These are phyloP conservation scores for Paradoxurus hermaphroditus DNA, from an alignment of 2,113 vertebrate species.

Conservation along the genomic window DNA sequence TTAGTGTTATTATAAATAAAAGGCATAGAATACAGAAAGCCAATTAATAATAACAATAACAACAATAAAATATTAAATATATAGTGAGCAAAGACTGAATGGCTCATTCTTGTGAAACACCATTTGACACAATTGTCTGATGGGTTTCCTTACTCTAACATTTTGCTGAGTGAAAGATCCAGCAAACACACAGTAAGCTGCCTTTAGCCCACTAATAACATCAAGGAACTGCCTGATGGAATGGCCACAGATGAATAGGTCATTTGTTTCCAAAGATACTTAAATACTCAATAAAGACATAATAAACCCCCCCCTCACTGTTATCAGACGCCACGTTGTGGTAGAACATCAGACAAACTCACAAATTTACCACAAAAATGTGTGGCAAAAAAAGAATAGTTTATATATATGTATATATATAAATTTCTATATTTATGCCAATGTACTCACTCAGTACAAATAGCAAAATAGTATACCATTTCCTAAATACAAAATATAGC, in stretches of 20 bases:
- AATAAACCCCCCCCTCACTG: conserved; percentile 87
- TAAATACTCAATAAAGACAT: conserved; percentile 87
- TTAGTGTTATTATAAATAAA: conserved; percentile 87
- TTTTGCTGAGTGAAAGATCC: conserved; percentile 72
- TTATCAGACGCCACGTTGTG: conserved; percentile 88
- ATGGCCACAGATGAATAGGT: conserved; percentile 84
- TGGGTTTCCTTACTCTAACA: conserved; percentile 68
- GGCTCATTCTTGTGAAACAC: conserved; percentile 83
- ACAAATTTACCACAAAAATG: conserved; percentile 89
- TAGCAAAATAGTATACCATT: conserved; percentile 90
- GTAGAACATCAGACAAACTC: conserved; percentile 90
- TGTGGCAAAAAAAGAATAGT: conserved; percentile 90
- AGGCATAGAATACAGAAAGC: conserved; percentile 84
- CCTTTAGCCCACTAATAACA: conserved; percentile 78
- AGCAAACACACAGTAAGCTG: conserved; percentile 75
- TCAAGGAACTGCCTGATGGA: conserved; percentile 81
- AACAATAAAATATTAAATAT: conserved; percentile 86
- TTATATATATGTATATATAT: conserved; percentile 88
- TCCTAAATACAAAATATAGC: conserved; percentile 92
- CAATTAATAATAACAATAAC: conserved; percentile 77
- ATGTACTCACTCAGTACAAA: conserved; percentile 91
- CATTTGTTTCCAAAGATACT: conserved; percentile 84
- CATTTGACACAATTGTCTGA: conserved; percentile 48
- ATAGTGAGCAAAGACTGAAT: conserved; percentile 82
- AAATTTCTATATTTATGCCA: conserved; percentile 90